Conservation (phyloP, 2,888 invertebrate genomes). For the Patella depressa region DNA sequence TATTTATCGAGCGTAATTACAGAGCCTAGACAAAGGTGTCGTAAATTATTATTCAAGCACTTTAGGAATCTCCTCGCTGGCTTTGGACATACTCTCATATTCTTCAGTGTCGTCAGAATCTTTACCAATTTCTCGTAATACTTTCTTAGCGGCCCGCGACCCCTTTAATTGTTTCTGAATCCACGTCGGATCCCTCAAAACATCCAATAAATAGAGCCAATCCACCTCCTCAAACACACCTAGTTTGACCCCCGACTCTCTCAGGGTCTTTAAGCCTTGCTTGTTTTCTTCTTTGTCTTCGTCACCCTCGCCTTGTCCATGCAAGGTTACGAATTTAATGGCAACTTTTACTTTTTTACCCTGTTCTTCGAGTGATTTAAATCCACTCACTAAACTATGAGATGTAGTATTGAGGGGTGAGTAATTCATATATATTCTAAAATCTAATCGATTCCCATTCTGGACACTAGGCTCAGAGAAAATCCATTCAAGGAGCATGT, state of each 20-base stretch:
- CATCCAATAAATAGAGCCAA: constrained; percentile 23
- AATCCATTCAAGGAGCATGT: constrained; percentile 31
- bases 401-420: constrained; percentile 28
- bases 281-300: constrained; percentile 29
- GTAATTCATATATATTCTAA: constrained; percentile 28
- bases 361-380: constrained; percentile 23
- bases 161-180: constrained; percentile 3
- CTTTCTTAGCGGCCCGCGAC: not conserved
- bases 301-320: constrained; percentile 21
- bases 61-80: not conserved
- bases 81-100: not conserved
- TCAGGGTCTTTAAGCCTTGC: constrained; percentile 23
- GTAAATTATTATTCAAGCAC: not conserved
- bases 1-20: no score
- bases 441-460: constrained; percentile 21
- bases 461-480: constrained; percentile 23
- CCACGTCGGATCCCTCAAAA: not conserved
- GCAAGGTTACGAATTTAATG: constrained; percentile 28
- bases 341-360: constrained; percentile 22
- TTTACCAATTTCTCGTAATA: not conserved
- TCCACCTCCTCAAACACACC: constrained; percentile 28
- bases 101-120: not conserved
- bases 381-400: constrained; percentile 20
- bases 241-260: constrained; percentile 21
- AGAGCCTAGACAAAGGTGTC: no score